These are phyloP conservation scores for Drosophila kohkoa DNA, from an alignment of 1,140 invertebrate species.

Conservation along the genomic window DNA sequence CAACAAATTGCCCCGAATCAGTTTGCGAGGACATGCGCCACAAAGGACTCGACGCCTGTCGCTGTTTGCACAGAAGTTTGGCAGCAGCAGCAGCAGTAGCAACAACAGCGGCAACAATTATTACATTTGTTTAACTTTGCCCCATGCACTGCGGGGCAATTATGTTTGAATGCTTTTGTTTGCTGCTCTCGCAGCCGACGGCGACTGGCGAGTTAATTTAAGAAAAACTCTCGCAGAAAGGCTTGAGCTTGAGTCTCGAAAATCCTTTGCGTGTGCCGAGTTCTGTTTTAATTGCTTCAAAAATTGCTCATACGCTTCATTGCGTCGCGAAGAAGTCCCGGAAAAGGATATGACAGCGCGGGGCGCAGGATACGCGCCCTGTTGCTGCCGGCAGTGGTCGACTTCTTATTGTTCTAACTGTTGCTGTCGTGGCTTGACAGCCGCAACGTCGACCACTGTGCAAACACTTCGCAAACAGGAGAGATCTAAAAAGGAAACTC, in stretches of 20 bases:
- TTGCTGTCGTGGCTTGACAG: slow-evolving; percentile 58
- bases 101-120: slow-evolving; percentile 65
- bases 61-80: slow-evolving; percentile 77
- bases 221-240: slow-evolving; percentile 66
- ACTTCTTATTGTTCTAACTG: slow-evolving; percentile 43
- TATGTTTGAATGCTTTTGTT: slow-evolving; percentile 34
- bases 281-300: slow-evolving; percentile 78
- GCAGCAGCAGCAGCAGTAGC: slow-evolving; percentile 11
- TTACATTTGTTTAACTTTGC: slow-evolving; percentile 81
- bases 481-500: slow-evolving; percentile 30
- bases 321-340: slow-evolving; percentile 66
- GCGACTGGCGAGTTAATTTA: slow-evolving; percentile 59
- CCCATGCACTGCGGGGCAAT: slow-evolving; percentile 49
- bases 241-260: slow-evolving; percentile 56
- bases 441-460: slow-evolving; percentile 63
- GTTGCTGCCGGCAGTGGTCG: slow-evolving; percentile 43
- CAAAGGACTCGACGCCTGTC: slow-evolving; percentile 57
- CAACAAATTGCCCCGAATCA: slow-evolving; percentile 79
- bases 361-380: slow-evolving; percentile 41
- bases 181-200: slow-evolving; percentile 21
- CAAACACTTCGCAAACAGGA: slow-evolving; percentile 77
- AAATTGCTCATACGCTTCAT: slow-evolving; percentile 80
- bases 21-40: slow-evolving; percentile 43
- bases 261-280: slow-evolving; percentile 73
- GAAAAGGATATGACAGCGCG: slow-evolving; percentile 15